These are phyloP conservation scores for Psittacula derbiana DNA, from an alignment of 2,797 vertebrate genomes.

Conservation along the genomic window DNA sequence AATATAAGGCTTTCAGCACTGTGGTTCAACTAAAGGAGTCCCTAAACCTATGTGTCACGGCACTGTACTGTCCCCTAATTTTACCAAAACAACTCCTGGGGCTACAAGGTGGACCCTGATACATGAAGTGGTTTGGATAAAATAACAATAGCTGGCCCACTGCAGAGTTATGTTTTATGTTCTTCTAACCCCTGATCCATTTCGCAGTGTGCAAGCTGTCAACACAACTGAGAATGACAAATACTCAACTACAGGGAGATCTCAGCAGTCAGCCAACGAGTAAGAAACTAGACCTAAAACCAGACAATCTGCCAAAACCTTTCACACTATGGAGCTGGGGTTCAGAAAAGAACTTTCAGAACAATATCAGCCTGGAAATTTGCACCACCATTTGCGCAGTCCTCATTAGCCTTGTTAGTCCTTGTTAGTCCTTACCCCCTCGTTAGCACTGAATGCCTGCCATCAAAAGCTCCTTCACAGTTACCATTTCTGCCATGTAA, in stretches of 20 bases:
- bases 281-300: neutral
- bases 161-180: neutral
- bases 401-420: neutral
- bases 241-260: neutral
- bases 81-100: neutral
- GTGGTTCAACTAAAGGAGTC: neutral
- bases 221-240: neutral
- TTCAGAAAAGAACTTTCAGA: neutral
- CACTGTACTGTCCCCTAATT: no score
- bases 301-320: neutral
- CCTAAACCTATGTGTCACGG: neutral
- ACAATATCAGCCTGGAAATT: neutral
- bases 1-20: neutral
- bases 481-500: neutral
- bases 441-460: neutral
- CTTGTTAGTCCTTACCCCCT: neutral
- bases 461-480: neutral
- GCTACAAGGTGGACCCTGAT: neutral
- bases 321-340: neutral
- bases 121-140: neutral
- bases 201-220: neutral
- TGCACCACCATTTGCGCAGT: neutral
- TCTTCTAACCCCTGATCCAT: neutral
- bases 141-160: neutral
- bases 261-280: neutral